Base-by-base conservation (phyloP, 2,888 invertebrate species). In the Xestia sexstrigata region DNA sequence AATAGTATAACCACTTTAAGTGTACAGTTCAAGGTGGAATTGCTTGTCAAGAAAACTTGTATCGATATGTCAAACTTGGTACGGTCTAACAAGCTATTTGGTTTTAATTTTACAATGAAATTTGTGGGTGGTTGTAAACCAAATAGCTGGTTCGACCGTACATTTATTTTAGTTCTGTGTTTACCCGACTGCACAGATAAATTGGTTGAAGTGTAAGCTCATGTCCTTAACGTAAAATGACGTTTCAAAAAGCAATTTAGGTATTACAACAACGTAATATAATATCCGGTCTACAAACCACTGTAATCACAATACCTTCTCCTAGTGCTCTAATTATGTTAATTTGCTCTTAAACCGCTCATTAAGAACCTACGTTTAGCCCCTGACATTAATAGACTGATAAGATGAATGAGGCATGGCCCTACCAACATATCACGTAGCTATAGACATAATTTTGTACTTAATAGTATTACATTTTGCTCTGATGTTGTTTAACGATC, bases 401-500 rank as follows among this genome's bases (percentile, higher is more conserved):
- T 75, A 60, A 67, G 30, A 42, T 60, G 0, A 62, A 78, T 45
- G 42, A 52, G 20, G n/a, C 30, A 39, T 15, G 7, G 9, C 23
- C 2, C 39, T 17, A 2, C 49, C 13, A 39, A 23, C 7, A 39
- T n/a, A 49, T 49, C n/a, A 30, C 11, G 1, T 23, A 17, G 11
- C 49, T 39, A 23, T 30, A 30, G 20, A 17, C 23, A n/a, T n/a
- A 17, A 52, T 60, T 74, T 79, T 20, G 9, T 17, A 49, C 62
- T 42, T 26, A 23, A 9, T 20, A 45, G 35, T 69, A 39, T 52
- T 45, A 55, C 17, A 72, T 68, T 68, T 58, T 62, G 1, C 15
- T 67, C 30, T 58, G 62, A 70, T 63, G 9, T 47, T 66, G 66
- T 49, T 69, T 82, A 75, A 82, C 49, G 76, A 79, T 62, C 30